Percentiles rank a stretch among this genome's conserved stretches.
These are phyloP conservation scores for Idris sp. DNA, from an alignment of 1,140 invertebrate genomes.

Conservation along the genomic window DNA sequence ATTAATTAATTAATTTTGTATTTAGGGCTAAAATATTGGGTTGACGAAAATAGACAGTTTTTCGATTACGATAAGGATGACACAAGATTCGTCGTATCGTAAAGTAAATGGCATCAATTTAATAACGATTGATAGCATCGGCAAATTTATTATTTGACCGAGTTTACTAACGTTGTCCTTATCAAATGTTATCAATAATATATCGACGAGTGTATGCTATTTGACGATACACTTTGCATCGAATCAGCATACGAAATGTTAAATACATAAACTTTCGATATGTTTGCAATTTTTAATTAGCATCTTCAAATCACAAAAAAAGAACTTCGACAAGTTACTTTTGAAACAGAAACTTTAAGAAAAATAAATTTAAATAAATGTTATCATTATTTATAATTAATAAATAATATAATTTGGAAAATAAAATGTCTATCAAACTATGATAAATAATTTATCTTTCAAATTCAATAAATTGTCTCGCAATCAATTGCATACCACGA, in stretches of 20 bases:
- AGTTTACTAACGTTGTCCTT: slow-evolving; percentile 55
- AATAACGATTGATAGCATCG: slow-evolving; percentile 55
- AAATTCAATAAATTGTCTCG: no score
- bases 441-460: no score
- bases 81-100: slow-evolving; percentile 54
- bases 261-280: slow-evolving; percentile 18
- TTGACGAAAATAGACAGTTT: slow-evolving; percentile 58
- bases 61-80: slow-evolving; percentile 59
- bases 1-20: slow-evolving; percentile 8
- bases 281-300: no score
- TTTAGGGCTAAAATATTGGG: slow-evolving; percentile 38
- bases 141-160: slow-evolving; percentile 63
- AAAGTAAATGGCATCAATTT: slow-evolving; percentile 61
- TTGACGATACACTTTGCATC: slow-evolving; percentile 44
- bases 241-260: slow-evolving; percentile 33
- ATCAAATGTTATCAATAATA: slow-evolving; percentile 59
- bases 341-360: no score
- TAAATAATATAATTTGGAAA: no score
- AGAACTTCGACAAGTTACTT: no score
- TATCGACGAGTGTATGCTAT: slow-evolving; percentile 54
- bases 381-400: no score
- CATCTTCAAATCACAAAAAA: no score
- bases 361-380: no score
- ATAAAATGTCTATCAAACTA: no score
- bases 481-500: no score